phyloP scores from a whole-genome alignment of 2,888 invertebrate species.

The Chrysotoxum bicinctum region DNA sequence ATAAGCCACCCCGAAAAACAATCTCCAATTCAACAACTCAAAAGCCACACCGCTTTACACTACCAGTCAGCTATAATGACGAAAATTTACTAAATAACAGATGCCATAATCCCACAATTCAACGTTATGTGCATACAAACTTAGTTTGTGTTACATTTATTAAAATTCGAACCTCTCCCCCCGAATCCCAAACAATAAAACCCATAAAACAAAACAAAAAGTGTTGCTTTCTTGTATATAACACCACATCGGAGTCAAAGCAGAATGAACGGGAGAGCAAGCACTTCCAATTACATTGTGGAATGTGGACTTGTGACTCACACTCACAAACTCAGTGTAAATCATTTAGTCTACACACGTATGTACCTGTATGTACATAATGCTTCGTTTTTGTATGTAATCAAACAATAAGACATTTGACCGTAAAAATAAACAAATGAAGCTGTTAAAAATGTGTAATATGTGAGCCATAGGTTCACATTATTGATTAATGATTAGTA shows the following conservation, averaged over 20 bases:
- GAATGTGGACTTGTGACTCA: conserved; percentile 25
- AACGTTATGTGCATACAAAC: not conserved
- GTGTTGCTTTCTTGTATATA: not conserved
- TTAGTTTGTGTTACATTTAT: not conserved
- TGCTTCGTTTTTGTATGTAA: not conserved
- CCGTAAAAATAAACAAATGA: not conserved
- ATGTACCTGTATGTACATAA: not conserved
- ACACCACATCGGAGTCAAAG: not conserved
- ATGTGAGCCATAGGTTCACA: not conserved
- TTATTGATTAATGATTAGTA: not conserved
- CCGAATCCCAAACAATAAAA: not conserved
- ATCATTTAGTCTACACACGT: not conserved
- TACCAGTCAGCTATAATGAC: not conserved
- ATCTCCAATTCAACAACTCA: not conserved
- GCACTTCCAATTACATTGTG: not conserved
- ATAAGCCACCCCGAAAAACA: not conserved
- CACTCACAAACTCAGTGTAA: not conserved
- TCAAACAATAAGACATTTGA: not conserved
- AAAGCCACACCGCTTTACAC: not conserved
- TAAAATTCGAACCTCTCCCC: not conserved
- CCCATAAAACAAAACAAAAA: not conserved
- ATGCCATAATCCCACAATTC: conserved; percentile 27
- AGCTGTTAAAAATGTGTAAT: no score
- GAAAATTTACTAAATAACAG: not conserved
- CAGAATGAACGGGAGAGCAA: not conserved